Base-by-base conservation (phyloP, 2,113 vertebrate species). In the Mus spicilegus region DNA sequence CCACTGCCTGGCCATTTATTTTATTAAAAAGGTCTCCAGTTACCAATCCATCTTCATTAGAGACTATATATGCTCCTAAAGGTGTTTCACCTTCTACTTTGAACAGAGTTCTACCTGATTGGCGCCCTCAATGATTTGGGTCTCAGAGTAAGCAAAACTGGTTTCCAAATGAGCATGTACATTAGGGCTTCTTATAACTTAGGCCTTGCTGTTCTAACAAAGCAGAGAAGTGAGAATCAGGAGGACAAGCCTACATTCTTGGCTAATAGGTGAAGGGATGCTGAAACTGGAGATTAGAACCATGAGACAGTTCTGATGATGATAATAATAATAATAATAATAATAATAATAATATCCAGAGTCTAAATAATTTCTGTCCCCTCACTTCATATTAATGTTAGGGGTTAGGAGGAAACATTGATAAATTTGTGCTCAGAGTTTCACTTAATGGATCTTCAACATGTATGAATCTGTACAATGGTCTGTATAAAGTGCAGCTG, bases 341-440 rank as follows among this genome's bases (percentile, higher is more conserved):
- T 33, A 69, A 69, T 33, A n/a, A 39, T 33, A 81, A 63, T 85
- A 65, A 86, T 70, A 75, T 33, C 58, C 17, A 12, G 4, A 81
- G 72, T 51, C 46, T 76, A 28, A 49, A 63, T 33, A 67, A 33
- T 86, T 80, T 90, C 46, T 93, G 9, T 51, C 49, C 33, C 75
- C 12, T 42, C 28, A 82, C 13, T 85, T 94, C 20, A 81, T 69
- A 76, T 87, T 67, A 86, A 42, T 33, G 26, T 16, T 58, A 42
- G 67, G 70, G 46, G 76, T 88, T n/a, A 76, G 30, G n/a, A 96
- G 16, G 26, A 89, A 33, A 26, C 33, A 39, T 46, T 67, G 77
- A 82, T 93, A 65, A 89, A 93, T 94, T 69, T 94, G 46, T 49
- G 36, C 81, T 97, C 20, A 63, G 89, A 54, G 22, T 84, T 81